These are phyloP conservation scores for Sciurus carolinensis DNA, from an alignment of 2,797 vertebrate species.

Conservation along the genomic window DNA sequence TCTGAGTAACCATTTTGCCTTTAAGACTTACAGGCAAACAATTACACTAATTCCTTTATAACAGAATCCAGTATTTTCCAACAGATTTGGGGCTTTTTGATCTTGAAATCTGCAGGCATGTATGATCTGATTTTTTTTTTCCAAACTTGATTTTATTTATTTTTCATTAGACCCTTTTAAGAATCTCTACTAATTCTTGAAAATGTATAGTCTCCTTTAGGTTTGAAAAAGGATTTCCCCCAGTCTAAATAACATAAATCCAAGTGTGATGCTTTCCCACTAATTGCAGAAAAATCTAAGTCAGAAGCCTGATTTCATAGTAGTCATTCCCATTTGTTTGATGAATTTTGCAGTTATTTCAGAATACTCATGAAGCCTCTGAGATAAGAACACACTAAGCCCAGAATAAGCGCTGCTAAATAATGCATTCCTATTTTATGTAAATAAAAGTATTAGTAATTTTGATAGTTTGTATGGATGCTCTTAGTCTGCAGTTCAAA, in stretches of 20 bases:
- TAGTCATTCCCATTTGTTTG: constrained; percentile 93
- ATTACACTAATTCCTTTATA: constrained; percentile 91
- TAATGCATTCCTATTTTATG: constrained; percentile 80
- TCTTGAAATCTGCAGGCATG: constrained; percentile 91
- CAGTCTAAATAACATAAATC: constrained; percentile 96
- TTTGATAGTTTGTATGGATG: constrained; percentile 62
- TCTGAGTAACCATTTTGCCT: constrained; percentile 90
- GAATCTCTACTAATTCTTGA: constrained; percentile 91
- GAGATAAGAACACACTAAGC: constrained; percentile 83
- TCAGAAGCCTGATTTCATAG: constrained; percentile 93
- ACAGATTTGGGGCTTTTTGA: constrained; percentile 87
- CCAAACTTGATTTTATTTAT: constrained; percentile 92
- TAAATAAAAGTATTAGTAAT: constrained; percentile 80
- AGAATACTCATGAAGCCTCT: constrained; percentile 83
- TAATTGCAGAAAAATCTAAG: constrained; percentile 93
- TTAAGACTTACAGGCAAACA: constrained; percentile 89
- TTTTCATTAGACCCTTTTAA: constrained; percentile 91
- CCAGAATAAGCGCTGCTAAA: constrained; percentile 80
- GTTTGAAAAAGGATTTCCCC: constrained; percentile 94
- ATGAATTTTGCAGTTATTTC: constrained; percentile 89
- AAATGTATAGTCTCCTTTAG: constrained; percentile 91
- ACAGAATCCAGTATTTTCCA: constrained; percentile 90
- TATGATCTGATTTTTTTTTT: constrained; percentile 91
- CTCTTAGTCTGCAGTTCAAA: constrained; percentile 65
- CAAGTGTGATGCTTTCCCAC: constrained; percentile 91